Conservation (phyloP, 1,140 invertebrate genomes). For the Lasioglossum albipes region DNA sequence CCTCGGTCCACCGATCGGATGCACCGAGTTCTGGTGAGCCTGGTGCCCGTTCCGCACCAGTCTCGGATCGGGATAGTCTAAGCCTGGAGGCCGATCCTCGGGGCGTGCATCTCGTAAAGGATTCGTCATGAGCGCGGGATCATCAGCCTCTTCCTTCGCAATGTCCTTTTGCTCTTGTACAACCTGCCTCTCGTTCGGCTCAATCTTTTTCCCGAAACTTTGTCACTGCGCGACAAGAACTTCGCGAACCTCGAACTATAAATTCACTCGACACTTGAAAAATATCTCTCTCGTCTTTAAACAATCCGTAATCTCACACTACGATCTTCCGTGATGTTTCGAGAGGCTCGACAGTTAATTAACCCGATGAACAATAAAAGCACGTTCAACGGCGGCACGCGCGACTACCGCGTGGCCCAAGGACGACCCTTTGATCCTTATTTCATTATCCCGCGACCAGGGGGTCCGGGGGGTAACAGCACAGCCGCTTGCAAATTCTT, state of each 20-base stretch:
- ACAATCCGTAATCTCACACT: too few species aligned
- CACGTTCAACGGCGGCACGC: conserved; percentile 13
- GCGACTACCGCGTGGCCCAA: conserved; percentile 32
- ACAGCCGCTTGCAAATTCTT: conserved; percentile 77
- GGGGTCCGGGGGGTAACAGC: conserved; percentile 33
- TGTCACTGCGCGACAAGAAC: background rate
- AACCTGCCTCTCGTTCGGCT: conserved; percentile 18
- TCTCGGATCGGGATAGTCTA: conserved; percentile 73
- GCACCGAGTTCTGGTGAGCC: conserved; percentile 62
- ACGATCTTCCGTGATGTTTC: too few species aligned
- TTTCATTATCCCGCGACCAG: conserved; percentile 74
- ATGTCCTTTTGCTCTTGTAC: conserved; percentile 22
- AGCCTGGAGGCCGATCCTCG: conserved; percentile 75
- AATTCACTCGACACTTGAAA: too few species aligned
- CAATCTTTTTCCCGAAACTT: conserved; percentile 33
- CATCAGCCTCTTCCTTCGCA: conserved; percentile 36
- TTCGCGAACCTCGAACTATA: background rate
- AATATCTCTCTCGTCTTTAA: too few species aligned
- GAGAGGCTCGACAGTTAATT: too few species aligned
- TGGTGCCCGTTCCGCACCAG: conserved; percentile 62
- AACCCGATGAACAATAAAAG: too few species aligned
- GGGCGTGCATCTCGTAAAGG: conserved; percentile 76
- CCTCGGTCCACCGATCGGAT: conserved; percentile 63
- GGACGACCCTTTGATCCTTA: conserved; percentile 77
- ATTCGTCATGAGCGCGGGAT: conserved; percentile 76